A percentile compares a stretch with the other conserved stretches of the same genome.
Conservation (phyloP, 2,797 vertebrate species). For the Brotula barbata region DNA sequence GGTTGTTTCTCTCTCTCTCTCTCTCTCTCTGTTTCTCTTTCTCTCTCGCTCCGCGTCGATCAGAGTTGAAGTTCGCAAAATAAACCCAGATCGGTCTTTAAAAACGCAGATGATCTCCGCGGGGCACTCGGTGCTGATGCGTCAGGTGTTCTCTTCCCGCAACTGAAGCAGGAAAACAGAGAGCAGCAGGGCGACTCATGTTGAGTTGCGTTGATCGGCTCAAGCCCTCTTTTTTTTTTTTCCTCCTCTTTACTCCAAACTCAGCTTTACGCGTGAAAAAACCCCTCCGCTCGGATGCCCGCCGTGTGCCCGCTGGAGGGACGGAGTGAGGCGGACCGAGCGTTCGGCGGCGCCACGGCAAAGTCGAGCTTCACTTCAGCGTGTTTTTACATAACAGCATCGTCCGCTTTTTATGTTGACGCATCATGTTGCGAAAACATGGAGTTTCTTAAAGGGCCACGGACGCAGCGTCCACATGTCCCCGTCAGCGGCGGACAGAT, state of each 20-base stretch:
- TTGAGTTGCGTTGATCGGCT: slow-evolving; percentile 55
- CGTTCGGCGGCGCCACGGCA: slow-evolving; percentile 36
- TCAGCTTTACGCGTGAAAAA: slow-evolving; percentile 39
- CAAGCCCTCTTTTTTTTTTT: slow-evolving; percentile 16
- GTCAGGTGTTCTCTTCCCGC: slow-evolving; percentile 73
- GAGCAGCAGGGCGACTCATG: slow-evolving; percentile 61
- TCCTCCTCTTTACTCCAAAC: slow-evolving; percentile 38
- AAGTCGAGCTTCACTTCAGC: slow-evolving; percentile 71
- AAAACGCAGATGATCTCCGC: slow-evolving; percentile 38
- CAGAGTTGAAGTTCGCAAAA: slow-evolving; percentile 29
- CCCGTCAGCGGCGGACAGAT: slow-evolving; percentile 61
- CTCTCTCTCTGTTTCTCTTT: slow-evolving; percentile 24
- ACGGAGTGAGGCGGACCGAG: background rate
- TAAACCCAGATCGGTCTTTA: background rate
- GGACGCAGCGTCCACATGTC: slow-evolving; percentile 67
- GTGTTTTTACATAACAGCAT: slow-evolving; percentile 84
- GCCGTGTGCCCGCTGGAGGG: background rate
- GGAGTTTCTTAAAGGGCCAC: slow-evolving; percentile 88
- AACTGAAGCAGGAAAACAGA: slow-evolving; percentile 63
- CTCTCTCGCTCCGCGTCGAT: slow-evolving; percentile 18
- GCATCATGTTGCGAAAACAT: slow-evolving; percentile 85
- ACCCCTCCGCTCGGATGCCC: background rate
- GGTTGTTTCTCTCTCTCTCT: slow-evolving; percentile 61
- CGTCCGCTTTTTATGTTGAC: slow-evolving; percentile 83
- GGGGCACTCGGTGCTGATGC: slow-evolving; percentile 40